Evolutionary conservation across 2,888 invertebrate genomes (phyloP).

Genomic region (Thecophora atra): DNA sequence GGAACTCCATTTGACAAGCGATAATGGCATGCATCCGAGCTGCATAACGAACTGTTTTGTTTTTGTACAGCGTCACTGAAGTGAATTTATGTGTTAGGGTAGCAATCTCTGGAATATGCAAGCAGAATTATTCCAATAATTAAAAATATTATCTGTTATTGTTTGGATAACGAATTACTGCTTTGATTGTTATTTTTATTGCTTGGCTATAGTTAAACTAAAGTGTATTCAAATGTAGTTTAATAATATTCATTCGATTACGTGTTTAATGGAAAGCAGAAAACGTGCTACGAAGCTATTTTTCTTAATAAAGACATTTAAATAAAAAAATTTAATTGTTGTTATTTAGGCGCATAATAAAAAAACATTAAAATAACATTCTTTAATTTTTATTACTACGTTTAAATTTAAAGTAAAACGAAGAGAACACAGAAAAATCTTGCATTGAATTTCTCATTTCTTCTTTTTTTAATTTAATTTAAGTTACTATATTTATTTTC

Average conservation of each 20-base stretch:
- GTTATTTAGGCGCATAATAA: no score
- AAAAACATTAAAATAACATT: no score
- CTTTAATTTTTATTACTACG: no score
- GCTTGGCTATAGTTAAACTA: no score
- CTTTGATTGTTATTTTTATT: no score
- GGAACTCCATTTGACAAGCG: constrained; percentile 88
- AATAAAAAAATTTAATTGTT: not conserved
- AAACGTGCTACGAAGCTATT: not conserved
- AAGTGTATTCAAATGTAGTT: not conserved
- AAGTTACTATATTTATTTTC: no score
- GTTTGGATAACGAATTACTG: no score
- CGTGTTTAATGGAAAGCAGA: not conserved
- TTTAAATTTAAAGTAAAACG: no score
- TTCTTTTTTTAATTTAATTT: no score
- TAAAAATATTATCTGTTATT: not conserved
- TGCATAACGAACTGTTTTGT: constrained; percentile 82
- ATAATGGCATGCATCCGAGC: constrained; percentile 86
- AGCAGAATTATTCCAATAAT: not conserved
- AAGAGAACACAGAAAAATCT: no score
- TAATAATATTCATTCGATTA: not conserved
- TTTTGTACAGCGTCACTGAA: constrained; percentile 80
- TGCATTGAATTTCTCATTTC: no score
- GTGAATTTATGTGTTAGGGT: constrained; percentile 83
- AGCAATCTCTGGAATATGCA: constrained; percentile 75
- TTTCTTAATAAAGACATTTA: not conserved